These are phyloP conservation scores for Oxyura jamaicensis DNA, from an alignment of 2,113 vertebrate genomes.

Conservation along the genomic window DNA sequence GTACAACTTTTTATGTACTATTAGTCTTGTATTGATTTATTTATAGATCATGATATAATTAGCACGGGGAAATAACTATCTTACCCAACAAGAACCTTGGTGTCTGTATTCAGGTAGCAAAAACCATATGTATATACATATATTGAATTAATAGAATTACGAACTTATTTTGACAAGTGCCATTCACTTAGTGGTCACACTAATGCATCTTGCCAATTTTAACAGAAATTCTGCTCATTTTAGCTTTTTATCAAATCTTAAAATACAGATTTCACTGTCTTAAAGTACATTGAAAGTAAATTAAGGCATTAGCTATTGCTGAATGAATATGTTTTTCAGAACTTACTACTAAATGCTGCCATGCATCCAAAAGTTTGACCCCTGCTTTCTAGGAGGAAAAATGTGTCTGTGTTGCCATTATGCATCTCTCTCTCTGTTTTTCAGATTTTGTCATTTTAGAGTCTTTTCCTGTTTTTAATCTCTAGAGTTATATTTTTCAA, in stretches of 20 bases:
- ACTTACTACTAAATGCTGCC: not conserved
- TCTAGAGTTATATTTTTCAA: not conserved
- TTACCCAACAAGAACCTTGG: not conserved
- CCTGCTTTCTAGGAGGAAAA: not conserved
- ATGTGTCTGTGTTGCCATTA: not conserved
- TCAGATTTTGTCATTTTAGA: not conserved
- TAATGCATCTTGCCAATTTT: not conserved
- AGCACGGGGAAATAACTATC: not conserved
- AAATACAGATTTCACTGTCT: slow-evolving; percentile 29
- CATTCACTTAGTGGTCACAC: not conserved
- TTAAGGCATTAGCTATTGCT: slow-evolving; percentile 23
- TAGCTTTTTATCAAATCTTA: not conserved
- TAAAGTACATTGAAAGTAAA: slow-evolving; percentile 11
- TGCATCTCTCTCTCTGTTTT: not conserved
- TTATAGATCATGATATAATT: slow-evolving; percentile 21
- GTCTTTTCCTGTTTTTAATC: not conserved
- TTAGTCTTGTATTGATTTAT: slow-evolving; percentile 12
- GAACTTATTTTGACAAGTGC: not conserved
- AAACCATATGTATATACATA: not conserved
- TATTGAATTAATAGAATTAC: not conserved
- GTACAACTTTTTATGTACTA: not conserved
- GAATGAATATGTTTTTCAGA: not conserved
- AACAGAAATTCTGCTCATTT: slow-evolving; percentile 9
- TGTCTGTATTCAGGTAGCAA: not conserved
- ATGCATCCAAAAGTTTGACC: not conserved